These are phyloP conservation scores for Metellina segmentata DNA, from an alignment of 2,888 invertebrate species.

Conservation along the genomic window DNA sequence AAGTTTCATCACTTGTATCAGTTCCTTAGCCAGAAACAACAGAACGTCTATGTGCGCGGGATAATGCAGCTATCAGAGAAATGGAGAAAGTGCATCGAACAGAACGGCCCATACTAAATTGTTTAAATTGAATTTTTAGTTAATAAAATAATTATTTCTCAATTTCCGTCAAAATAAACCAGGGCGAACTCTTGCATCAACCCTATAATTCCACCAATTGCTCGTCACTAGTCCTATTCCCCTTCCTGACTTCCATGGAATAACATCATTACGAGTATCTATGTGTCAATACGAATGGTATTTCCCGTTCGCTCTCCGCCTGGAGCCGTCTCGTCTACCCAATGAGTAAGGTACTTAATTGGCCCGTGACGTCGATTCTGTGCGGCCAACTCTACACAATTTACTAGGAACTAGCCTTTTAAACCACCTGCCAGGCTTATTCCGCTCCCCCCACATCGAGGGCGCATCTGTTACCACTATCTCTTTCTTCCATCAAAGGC, in stretches of 20 bases:
- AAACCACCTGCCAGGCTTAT: conserved; percentile 6
- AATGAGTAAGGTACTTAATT: conserved; percentile 36
- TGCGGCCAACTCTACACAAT: background rate
- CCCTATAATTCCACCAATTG: background rate
- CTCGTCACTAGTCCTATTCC: background rate
- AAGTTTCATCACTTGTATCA: too few species aligned
- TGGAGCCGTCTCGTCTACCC: conserved; percentile 49
- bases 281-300: background rate
- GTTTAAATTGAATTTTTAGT: too few species aligned
- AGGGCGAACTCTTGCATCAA: background rate
- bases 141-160: too few species aligned
- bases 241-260: background rate
- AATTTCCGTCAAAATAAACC: background rate
- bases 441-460: background rate
- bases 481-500: background rate
- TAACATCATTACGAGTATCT: background rate
- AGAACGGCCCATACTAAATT: too few species aligned
- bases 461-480: background rate
- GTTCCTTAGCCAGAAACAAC: too few species aligned
- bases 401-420: background rate
- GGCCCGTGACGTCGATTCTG: background rate
- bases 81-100: too few species aligned
- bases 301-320: background rate
- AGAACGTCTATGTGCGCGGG: too few species aligned
- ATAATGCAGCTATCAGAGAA: too few species aligned